These are phyloP conservation scores for Amphipyra berbera DNA, from an alignment of 2,888 invertebrate species.

Conservation along the genomic window DNA sequence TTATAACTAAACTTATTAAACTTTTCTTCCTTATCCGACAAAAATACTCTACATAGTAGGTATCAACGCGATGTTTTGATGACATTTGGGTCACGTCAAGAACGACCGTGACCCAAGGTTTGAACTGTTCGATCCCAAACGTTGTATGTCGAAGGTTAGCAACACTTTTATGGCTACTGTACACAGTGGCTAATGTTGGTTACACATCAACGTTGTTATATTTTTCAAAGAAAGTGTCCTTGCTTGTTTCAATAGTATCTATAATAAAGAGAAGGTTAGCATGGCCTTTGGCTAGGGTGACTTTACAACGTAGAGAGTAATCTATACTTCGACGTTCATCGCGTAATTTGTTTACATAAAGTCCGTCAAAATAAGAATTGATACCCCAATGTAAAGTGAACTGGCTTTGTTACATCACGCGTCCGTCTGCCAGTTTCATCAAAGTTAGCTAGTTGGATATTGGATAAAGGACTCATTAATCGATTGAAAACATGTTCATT, in stretches of 20 bases:
- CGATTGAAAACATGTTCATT: conserved; percentile 17
- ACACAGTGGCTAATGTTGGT: conserved; percentile 3
- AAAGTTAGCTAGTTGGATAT: not conserved
- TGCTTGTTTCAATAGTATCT: too few relatives aligned
- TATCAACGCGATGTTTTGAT: conserved; percentile 14
- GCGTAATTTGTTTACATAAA: too few relatives aligned
- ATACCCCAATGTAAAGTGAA: not conserved
- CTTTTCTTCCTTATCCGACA: conserved; percentile 15
- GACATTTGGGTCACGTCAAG: conserved; percentile 45
- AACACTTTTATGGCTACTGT: conserved; percentile 2
- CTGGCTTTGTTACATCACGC: not conserved
- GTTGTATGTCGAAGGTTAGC: conserved; percentile 22
- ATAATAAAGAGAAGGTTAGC: too few relatives aligned
- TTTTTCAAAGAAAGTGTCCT: too few relatives aligned
- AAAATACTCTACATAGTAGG: conserved; percentile 6
- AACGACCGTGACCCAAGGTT: conserved; percentile 41
- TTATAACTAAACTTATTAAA: conserved; percentile 4
- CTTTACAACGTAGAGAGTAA: too few relatives aligned
- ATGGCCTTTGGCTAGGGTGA: too few relatives aligned
- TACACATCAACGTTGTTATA: not conserved
- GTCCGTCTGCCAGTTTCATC: too few relatives aligned
- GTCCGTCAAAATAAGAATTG: not conserved
- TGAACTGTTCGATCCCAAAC: conserved; percentile 27
- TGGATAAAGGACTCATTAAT: not conserved
- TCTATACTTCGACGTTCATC: too few relatives aligned